These are phyloP conservation scores for Hyalella azteca DNA, from an alignment of 2,888 invertebrate genomes.

Conservation along the genomic window DNA sequence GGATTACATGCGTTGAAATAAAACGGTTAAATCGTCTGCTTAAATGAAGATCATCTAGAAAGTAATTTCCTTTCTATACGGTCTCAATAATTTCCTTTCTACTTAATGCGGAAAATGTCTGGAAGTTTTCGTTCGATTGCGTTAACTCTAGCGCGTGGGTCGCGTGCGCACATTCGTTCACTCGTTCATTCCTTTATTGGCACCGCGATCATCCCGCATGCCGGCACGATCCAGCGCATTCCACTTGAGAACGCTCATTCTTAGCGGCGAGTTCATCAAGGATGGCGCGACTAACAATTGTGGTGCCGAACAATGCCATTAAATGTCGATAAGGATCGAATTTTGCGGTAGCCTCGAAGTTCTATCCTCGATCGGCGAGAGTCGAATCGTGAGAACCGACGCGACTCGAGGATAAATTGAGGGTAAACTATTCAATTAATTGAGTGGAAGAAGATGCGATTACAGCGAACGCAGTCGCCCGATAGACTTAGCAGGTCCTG, in stretches of 20 bases:
- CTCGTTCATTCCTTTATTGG: not conserved
- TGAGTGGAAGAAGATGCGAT: constrained; percentile 34
- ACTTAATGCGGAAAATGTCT: not conserved
- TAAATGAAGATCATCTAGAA: no score
- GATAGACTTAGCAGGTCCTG: no score
- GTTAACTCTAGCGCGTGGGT: not conserved
- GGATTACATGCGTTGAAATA: no score
- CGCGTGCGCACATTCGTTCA: not conserved
- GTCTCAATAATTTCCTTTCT: no score
- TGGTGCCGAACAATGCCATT: constrained; percentile 22
- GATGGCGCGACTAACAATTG: not conserved
- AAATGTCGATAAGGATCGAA: constrained; percentile 10
- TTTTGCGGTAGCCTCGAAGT: constrained; percentile 10
- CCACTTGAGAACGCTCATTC: constrained; percentile 26
- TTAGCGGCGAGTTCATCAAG: constrained; percentile 1
- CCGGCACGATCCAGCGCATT: constrained; percentile 8
- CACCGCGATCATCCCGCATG: not conserved
- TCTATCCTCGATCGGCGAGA: not conserved
- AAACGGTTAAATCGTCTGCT: no score
- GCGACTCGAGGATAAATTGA: constrained; percentile 26
- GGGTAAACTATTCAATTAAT: constrained; percentile 28
- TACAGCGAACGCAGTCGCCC: not conserved
- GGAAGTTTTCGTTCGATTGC: not conserved
- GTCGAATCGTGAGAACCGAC: constrained; percentile 10
- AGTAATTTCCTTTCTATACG: no score